Base-by-base conservation (phyloP, 35 echinoderm and acorn worm genomes). In the Strongylocentrotus purpuratus region DNA sequence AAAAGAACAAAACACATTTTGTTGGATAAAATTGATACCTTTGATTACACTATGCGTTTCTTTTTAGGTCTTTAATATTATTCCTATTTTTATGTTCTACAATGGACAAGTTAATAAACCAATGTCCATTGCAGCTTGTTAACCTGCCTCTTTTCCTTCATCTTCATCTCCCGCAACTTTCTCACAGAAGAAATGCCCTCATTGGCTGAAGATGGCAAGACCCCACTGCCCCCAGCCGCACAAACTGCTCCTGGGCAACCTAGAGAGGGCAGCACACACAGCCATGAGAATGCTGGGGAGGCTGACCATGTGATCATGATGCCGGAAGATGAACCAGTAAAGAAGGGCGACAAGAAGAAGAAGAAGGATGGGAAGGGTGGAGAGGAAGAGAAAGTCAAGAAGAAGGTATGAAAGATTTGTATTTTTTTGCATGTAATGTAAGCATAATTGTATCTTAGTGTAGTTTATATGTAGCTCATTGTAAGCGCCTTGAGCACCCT, bases 271-370 rank as follows among this genome's bases (percentile, higher is more conserved):
- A 98, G 97, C 89, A 96, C 96, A 86, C 95, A 94, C 58, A 97
- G 96, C 48, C 91, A 94, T 33, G 94, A 96, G 71, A 96, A 95
- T 91, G 97, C 92, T 0, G 97, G 96, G 22, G 97, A 98, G 55
- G 96, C 94, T 4, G 96, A 97, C 65, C 97, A 98, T 90, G 95
- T 98, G 20, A 96, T 98, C 88, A 96, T 95, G 86, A 98, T 98
- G 45, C 97, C 97, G 33, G 97, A 98, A 65, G 97, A 97, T 32
- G 96, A 95, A 61, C 52, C 46, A 33, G 47, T 59, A 5, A 90
- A 95, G 86, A 95, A 95, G 86, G 87, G 35, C 4, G 87, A 95
- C 85, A 86, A 86, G 85, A 87, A 87, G 70, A 94, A 94, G 94
- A 94, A 48, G 92, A 47, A 94, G 35, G 92, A 58, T 4, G 61